These are phyloP conservation scores for Acromyrmex echinatior DNA, from an alignment of 1,140 invertebrate species.

Conservation along the genomic window DNA sequence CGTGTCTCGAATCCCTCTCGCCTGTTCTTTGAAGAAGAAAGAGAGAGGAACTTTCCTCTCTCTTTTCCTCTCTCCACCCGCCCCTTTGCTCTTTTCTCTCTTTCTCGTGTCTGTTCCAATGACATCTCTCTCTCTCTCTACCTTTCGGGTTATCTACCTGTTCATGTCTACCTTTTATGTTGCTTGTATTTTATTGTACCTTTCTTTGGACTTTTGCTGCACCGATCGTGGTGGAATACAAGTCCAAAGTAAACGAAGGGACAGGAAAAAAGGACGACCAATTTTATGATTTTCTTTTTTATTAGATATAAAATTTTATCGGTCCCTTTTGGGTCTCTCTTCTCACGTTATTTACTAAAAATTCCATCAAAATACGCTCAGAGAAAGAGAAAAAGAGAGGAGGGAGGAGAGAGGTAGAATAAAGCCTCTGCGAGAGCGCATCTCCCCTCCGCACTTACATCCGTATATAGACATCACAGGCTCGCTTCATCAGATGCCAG, in stretches of 20 bases:
- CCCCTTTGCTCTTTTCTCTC: conserved; percentile 20
- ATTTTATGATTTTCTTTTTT: background rate
- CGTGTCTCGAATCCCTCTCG: conserved; percentile 65
- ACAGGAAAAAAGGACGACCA: background rate
- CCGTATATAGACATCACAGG: conserved; percentile 45
- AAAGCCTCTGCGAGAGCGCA: conserved; percentile 16
- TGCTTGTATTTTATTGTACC: conserved; percentile 9
- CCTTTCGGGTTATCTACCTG: conserved; percentile 19
- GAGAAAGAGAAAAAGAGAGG: background rate
- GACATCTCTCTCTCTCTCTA: background rate
- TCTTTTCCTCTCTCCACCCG: conserved; percentile 9
- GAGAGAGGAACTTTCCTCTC: conserved; percentile 44
- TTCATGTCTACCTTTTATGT: conserved; percentile 30
- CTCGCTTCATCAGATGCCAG: conserved; percentile 42
- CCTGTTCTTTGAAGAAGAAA: conserved; percentile 65
- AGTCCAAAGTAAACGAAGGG: background rate
- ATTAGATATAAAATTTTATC: conserved; percentile 20
- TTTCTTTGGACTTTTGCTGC: conserved; percentile 22
- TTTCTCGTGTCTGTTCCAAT: conserved; percentile 30
- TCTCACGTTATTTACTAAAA: conserved; percentile 27
- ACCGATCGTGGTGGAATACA: background rate
- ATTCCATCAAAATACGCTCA: conserved; percentile 26
- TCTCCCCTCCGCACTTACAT: conserved; percentile 44
- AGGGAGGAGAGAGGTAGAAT: background rate
- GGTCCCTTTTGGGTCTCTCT: background rate